Evolutionary conservation across 1,140 invertebrate genomes (phyloP).

Genomic region (Solenopsis invicta): DNA sequence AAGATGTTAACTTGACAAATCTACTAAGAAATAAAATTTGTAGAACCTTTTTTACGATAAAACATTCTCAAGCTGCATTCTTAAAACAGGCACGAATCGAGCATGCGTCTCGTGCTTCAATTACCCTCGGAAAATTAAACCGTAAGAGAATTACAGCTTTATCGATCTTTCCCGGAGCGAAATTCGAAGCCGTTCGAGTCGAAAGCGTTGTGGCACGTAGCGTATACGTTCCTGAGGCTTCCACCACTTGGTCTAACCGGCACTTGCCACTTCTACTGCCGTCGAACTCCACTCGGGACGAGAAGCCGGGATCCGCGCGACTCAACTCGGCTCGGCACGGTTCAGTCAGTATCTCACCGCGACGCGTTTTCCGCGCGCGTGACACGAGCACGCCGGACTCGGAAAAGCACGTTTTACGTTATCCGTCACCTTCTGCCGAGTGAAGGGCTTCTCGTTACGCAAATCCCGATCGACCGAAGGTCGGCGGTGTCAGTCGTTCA

Average conservation of each 20-base stretch:
- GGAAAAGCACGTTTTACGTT: slow-evolving; percentile 3
- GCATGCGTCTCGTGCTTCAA: background rate
- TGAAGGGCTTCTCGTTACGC: slow-evolving; percentile 61
- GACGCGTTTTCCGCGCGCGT: slow-evolving; percentile 69
- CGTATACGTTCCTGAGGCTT: slow-evolving; percentile 65
- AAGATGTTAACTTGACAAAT: background rate
- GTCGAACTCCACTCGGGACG: slow-evolving; percentile 35
- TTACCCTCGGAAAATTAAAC: background rate
- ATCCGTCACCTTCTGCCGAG: slow-evolving; percentile 36
- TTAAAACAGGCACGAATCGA: background rate
- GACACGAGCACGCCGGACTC: slow-evolving; percentile 46
- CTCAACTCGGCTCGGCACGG: slow-evolving; percentile 34
- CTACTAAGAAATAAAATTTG: background rate
- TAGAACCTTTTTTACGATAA: background rate
- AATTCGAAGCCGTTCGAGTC: background rate
- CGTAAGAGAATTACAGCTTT: background rate
- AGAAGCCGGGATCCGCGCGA: slow-evolving; percentile 55
- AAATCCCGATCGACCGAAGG: slow-evolving; percentile 58
- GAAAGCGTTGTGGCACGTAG: slow-evolving; percentile 37
- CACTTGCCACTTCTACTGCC: slow-evolving; percentile 73
- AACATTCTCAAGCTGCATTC: background rate
- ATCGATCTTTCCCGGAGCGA: background rate
- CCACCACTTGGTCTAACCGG: slow-evolving; percentile 52
- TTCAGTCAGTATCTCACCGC: slow-evolving; percentile 39
- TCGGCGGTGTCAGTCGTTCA: slow-evolving; percentile 52